Evolutionary conservation across 2,888 invertebrate genomes (phyloP), one percentile per base, ranked within the genome.

Genomic region (Ormyrus nitidulus): DNA sequence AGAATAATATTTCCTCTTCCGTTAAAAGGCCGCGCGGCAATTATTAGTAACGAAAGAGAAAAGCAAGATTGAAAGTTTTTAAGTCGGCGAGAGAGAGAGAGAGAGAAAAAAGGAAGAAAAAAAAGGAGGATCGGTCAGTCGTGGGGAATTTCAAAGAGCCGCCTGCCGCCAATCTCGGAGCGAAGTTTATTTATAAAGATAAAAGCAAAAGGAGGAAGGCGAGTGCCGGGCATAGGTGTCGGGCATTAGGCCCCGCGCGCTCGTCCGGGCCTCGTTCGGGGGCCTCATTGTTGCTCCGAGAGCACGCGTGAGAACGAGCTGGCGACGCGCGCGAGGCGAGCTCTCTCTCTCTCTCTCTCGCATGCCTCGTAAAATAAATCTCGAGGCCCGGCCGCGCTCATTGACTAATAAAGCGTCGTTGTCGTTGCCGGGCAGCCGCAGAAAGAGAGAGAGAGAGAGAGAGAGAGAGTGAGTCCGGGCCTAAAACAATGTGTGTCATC

Each of bases 291-390:
- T 74, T 74, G 44, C 34, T 3, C 34, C 34, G 34, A 48, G 74
- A 74, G 58, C 65, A 66, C 65, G 68, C 75, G 75, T 75, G 75
- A 75, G 75, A 75, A 75, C 66, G 51, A 44, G 13, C 19, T 49
- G 34, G n/a, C 59, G 49, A 34, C 59, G 51, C 61, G 13, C 48
- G 58, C 61, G 61, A 19, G 19, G 58, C 61, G 34, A 34, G 34
- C 34, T 34, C 34, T 34, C 34, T 34, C 34, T 34, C 34, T 34
- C 34, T 34, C 34, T 34, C 34, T 13, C 62, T 62, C 51, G 75
- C 19, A 51, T 9, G 68, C 68, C 75, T 75, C 75, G 68, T 75
- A 75, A 75, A 75, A 75, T 75, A 75, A 75, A 75, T 75, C 75
- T 75, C 58, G 59, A 13, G 74, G 53, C 51, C 54, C 65, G 34